Conservation (phyloP, 1,140 invertebrate genomes). For the Trachymyrmex septentrionalis region DNA sequence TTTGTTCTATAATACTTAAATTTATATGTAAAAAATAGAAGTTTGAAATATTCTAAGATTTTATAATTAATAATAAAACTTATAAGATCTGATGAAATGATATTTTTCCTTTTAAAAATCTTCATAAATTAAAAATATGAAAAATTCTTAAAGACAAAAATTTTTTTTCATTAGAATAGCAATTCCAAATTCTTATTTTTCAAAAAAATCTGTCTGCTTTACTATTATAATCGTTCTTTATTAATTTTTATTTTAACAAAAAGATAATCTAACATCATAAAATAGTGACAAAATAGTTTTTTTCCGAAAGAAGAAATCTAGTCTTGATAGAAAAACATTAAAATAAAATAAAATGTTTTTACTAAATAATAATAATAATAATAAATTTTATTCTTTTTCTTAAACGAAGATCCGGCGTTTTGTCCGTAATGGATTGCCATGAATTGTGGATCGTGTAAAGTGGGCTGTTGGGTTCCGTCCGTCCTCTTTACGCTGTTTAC, state of each 20-base stretch:
- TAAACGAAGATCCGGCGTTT: no score
- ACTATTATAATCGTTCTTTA: no score
- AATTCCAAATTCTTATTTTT: not conserved
- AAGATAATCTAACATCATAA: no score
- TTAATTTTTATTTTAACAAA: no score
- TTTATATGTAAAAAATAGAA: not conserved
- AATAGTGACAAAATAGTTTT: no score
- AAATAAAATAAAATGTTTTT: no score
- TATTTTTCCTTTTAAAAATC: not conserved
- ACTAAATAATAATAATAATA: no score
- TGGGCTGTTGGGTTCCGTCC: not conserved
- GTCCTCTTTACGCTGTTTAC: not conserved
- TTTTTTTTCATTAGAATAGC: not conserved
- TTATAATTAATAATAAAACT: not conserved
- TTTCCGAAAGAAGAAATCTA: no score
- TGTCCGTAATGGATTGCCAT: not conserved
- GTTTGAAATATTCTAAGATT: not conserved
- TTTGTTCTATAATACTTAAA: not conserved
- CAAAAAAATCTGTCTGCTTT: not conserved
- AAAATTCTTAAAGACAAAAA: not conserved
- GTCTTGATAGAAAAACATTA: no score
- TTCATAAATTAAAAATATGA: not conserved
- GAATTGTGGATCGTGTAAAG: constrained; percentile 16
- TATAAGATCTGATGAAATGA: not conserved
- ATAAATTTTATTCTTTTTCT: no score